These are phyloP conservation scores for Nyctibius bracteatus DNA, from an alignment of 2,113 vertebrate species.

Conservation along the genomic window DNA sequence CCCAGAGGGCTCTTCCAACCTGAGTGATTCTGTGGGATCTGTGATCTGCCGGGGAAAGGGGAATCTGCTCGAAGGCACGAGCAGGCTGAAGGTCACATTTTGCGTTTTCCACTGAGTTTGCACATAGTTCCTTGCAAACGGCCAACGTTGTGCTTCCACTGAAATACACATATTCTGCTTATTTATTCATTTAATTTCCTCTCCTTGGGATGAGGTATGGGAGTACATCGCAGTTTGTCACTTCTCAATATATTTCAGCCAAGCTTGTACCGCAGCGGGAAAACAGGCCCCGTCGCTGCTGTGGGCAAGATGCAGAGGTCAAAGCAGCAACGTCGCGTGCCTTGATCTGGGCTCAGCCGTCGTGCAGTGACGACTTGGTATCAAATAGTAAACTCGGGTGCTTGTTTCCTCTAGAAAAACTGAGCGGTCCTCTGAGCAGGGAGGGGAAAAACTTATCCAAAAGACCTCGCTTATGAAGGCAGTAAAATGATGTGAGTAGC, in stretches of 20 bases:
- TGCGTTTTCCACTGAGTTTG: neutral
- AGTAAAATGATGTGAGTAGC: neutral
- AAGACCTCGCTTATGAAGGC: neutral
- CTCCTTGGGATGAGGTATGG: neutral
- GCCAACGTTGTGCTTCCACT: neutral
- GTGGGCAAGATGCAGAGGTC: fast-evolving
- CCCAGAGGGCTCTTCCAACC: too few relatives aligned
- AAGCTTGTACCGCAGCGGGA: fast-evolving
- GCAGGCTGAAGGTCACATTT: neutral
- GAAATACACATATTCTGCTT: neutral
- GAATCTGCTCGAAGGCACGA: neutral
- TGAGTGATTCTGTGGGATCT: too few relatives aligned
- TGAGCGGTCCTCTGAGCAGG: fast-evolving
- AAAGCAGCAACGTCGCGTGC: fast-evolving
- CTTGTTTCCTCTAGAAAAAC: neutral
- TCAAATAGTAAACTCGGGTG: fast-evolving
- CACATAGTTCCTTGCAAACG: fast-evolving
- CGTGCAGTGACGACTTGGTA: fast-evolving
- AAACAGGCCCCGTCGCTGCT: fast-evolving
- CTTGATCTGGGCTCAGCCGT: neutral
- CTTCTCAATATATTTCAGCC: neutral
- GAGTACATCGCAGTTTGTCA: fast-evolving
- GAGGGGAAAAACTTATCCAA: neutral
- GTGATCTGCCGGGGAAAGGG: too few relatives aligned
- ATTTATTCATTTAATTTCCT: neutral